Base-by-base conservation (phyloP, 2,797 vertebrate species). In the Meriones psammophilus region DNA sequence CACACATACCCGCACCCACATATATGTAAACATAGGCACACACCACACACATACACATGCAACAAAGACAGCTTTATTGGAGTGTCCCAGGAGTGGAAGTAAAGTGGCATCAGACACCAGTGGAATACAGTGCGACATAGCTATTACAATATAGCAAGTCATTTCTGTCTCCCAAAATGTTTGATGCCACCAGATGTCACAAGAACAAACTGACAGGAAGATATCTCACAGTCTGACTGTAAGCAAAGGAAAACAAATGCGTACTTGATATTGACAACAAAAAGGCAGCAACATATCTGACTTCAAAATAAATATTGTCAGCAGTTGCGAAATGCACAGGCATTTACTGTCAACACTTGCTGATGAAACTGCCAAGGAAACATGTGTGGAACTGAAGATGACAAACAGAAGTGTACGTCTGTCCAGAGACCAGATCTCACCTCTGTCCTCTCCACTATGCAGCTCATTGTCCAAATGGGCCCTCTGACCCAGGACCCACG, bases 271-370 rank as follows among this genome's bases (percentile, higher is more conserved):
- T 88, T 73, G 81, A 95, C 73, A 89, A 80, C 71, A 74, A 88
- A 93, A 93, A 96, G n/a, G 56, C 81, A 89, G 56, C 15, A 89
- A 17, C 15, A 13, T 60, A 60, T 76, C 88, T 78, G 86, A 54
- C 88, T 68, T 95, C 85, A 81, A 92, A 97, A 86, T 88, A 95
- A 97, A 94, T 78, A 95, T 69, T 69, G 56, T 89, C 79, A 89
- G 92, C 78, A 95, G 87, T 95, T 97, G 62, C 85, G 88, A 85
- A 91, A 79, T 64, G 76, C 62, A 74, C 88, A 95, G 56, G 54
- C 5, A 14, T 58, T 96, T 81, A 83, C 46, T 42, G 8, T 46
- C 88, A 80, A 62, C 69, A 33, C 66, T 89, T 84, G 76, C 80
- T n/a, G 90, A 73, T 28, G 68, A 93, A 89, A 80, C 81, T 58